A percentile compares a stretch with the other conserved stretches of the same genome.
phyloP scores from a whole-genome alignment of 2,797 vertebrate genomes.

The Betta splendens region DNA sequence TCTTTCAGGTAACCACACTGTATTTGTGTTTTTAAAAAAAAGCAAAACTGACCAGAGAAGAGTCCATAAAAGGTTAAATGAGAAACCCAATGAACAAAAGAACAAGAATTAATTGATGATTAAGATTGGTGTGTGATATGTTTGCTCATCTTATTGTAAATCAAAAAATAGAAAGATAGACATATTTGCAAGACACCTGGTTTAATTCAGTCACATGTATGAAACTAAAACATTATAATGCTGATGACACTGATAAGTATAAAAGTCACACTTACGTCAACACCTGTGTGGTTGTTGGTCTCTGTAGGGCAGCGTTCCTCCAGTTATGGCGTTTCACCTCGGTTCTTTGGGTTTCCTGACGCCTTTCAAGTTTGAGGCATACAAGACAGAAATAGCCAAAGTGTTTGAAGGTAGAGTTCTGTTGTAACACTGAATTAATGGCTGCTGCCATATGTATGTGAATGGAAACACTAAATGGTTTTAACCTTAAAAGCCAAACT shows the following conservation, averaged over 20 bases:
- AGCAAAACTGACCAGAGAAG: not conserved
- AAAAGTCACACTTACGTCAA: not conserved
- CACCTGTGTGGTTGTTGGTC: too few relatives aligned
- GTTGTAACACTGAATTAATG: not conserved
- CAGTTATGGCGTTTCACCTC: conserved; percentile 86
- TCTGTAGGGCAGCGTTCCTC: conserved; percentile 82
- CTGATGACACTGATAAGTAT: too few relatives aligned
- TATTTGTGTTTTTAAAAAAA: not conserved
- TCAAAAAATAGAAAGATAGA: not conserved
- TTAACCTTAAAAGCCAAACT: not conserved
- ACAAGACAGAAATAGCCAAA: conserved; percentile 84
- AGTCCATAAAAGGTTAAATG: not conserved
- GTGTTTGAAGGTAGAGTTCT: conserved; percentile 81
- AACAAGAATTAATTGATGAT: too few relatives aligned
- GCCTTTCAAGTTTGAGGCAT: conserved; percentile 86
- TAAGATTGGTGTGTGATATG: too few relatives aligned
- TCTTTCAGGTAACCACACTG: conserved; percentile 80
- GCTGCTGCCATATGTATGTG: not conserved
- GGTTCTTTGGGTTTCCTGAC: conserved; percentile 86
- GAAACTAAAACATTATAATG: too few relatives aligned
- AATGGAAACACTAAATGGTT: not conserved
- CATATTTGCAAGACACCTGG: not conserved
- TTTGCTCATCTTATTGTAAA: not conserved
- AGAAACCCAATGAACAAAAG: too few relatives aligned
- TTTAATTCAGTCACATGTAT: not conserved